Evolutionary conservation across 2,888 invertebrate species (phyloP).

Genomic region (Drosophila tripunctata): DNA sequence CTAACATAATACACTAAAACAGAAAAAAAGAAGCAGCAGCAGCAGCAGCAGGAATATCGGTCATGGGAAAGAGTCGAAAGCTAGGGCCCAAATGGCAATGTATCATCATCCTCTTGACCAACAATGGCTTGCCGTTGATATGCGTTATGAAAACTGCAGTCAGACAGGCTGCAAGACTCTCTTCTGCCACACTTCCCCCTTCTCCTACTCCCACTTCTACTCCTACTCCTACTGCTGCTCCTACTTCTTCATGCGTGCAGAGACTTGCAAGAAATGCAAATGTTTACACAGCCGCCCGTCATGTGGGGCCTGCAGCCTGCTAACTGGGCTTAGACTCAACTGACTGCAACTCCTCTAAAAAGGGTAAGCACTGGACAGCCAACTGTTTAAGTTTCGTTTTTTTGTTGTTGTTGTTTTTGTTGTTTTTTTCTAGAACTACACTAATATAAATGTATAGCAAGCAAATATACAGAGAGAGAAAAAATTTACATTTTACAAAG

Average conservation of each 20-base stretch:
- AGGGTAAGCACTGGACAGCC: conserved; percentile 70
- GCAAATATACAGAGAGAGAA: conserved; percentile 11
- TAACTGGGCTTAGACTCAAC: not conserved
- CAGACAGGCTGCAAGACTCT: conserved; percentile 17
- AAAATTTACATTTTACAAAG: conserved; percentile 67
- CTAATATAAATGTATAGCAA: conserved; percentile 72
- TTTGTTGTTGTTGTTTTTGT: too few relatives aligned
- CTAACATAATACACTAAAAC: not conserved
- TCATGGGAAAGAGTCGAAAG: conserved; percentile 62
- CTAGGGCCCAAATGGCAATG: conserved; percentile 44
- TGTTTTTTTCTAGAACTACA: too few relatives aligned
- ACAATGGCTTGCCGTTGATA: conserved; percentile 58
- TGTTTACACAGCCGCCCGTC: conserved; percentile 58
- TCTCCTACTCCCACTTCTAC: not conserved
- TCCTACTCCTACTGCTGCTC: not conserved
- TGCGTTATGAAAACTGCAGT: conserved; percentile 69
- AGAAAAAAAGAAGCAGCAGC: conserved; percentile 1
- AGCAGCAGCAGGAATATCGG: conserved; percentile 53
- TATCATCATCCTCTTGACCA: conserved; percentile 62
- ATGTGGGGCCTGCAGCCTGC: conserved; percentile 44
- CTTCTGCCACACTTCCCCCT: not conserved
- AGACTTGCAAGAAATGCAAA: conserved; percentile 54
- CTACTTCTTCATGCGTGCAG: conserved; percentile 56
- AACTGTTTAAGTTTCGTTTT: conserved; percentile 44
- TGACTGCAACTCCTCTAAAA: conserved; percentile 44